Conservation (phyloP, 2,797 vertebrate species). For the Mormyrus hasselquistii region DNA sequence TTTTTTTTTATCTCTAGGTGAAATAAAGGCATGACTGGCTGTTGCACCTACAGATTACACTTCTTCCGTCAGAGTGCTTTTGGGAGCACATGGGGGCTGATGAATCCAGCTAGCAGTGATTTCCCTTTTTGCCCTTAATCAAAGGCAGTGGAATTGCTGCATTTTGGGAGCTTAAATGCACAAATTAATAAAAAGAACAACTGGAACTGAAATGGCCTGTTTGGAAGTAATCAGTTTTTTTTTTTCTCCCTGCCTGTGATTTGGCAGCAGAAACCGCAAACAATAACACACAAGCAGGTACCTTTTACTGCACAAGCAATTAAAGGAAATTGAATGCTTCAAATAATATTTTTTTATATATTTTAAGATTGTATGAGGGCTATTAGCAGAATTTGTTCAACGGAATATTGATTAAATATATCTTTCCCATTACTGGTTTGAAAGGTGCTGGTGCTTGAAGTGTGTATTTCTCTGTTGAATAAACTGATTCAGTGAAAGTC, state of each 20-base stretch:
- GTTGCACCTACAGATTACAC: neutral
- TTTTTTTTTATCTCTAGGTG: neutral
- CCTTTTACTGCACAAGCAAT: neutral
- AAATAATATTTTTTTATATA: neutral
- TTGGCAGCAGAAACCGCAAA: neutral
- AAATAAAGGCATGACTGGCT: neutral
- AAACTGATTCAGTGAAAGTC: neutral
- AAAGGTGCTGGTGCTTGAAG: neutral
- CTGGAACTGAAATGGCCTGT: neutral
- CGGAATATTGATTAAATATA: neutral
- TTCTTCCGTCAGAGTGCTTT: neutral
- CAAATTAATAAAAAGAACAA: slow-evolving; percentile 11
- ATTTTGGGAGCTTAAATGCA: neutral
- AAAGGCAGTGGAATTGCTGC: neutral
- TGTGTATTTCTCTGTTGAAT: neutral
- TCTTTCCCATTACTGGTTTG: neutral
- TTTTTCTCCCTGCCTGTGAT: neutral
- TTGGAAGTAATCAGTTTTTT: neutral
- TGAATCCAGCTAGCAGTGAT: neutral
- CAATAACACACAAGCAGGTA: neutral
- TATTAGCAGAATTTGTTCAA: neutral
- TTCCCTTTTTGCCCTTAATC: neutral
- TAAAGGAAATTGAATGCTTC: neutral
- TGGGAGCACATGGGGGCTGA: neutral
- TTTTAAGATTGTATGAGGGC: neutral